A percentile compares a stretch with the other conserved stretches of the same genome.
Evolutionary conservation across 2,797 vertebrate species (phyloP).

Genomic region (Clarias laeviceps): DNA sequence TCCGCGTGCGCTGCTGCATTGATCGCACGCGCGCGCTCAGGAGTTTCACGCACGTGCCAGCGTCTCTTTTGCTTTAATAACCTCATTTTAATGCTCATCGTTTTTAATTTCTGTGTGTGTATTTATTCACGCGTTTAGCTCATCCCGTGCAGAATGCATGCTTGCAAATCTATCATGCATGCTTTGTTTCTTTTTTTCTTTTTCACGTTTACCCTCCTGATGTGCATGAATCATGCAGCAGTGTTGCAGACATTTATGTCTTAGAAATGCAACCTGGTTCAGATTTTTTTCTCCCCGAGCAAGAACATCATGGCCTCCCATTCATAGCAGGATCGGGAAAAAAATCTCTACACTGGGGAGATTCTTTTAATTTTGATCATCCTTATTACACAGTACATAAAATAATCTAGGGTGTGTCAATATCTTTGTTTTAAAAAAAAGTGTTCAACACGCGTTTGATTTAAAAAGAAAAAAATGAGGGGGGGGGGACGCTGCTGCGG

Average conservation of each 20-base stretch:
- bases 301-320: conserved; percentile 80
- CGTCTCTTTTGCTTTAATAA: conserved; percentile 36
- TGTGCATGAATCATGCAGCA: conserved; percentile 1
- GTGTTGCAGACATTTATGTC: conserved; percentile 10
- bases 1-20: conserved; percentile 57
- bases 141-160: not conserved
- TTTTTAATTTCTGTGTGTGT: conserved; percentile 60
- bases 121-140: not conserved
- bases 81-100: conserved; percentile 56
- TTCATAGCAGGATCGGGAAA: conserved; percentile 73
- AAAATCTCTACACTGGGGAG: conserved; percentile 37
- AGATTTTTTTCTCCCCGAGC: conserved; percentile 53
- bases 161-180: not conserved
- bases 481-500: conserved; percentile 27
- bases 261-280: not conserved
- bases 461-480: not conserved
- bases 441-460: conserved; percentile 38
- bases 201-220: not conserved
- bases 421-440: not conserved
- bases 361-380: too few relatives aligned
- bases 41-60: conserved; percentile 53
- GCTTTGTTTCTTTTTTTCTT: not conserved
- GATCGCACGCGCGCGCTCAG: conserved; percentile 58
- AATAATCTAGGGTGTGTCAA: not conserved
- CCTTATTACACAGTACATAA: not conserved